phyloP scores from a whole-genome alignment of 2,888 invertebrate genomes.

The Lasioglossum leucozonium region DNA sequence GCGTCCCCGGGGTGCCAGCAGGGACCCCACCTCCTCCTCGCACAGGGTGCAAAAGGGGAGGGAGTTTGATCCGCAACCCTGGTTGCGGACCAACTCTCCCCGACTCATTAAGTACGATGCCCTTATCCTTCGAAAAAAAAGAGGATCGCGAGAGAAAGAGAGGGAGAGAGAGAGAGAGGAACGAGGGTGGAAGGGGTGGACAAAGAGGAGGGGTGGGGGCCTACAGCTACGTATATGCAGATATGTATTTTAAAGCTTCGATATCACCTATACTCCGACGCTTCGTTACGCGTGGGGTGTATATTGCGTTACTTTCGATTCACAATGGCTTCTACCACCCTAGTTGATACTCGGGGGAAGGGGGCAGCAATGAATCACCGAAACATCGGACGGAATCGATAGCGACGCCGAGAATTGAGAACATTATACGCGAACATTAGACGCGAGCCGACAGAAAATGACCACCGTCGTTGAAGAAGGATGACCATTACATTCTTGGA shows the following conservation, averaged over 20 bases:
- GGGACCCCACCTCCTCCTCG: constrained; percentile 63
- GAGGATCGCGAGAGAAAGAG: constrained; percentile 42
- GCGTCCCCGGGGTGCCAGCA: constrained; percentile 79
- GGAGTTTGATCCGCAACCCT: constrained; percentile 65
- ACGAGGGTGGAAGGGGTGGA: constrained; percentile 21
- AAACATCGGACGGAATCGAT: constrained; percentile 76
- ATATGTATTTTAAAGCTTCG: constrained; percentile 82
- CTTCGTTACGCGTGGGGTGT: constrained; percentile 77
- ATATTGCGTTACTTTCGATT: constrained; percentile 81
- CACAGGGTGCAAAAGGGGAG: constrained; percentile 59
- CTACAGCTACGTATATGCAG: constrained; percentile 76
- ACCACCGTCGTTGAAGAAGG: too few species aligned
- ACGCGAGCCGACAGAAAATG: not conserved
- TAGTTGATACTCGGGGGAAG: constrained; percentile 51
- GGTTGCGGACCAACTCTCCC: constrained; percentile 75
- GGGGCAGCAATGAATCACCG: constrained; percentile 77
- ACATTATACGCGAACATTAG: too few species aligned
- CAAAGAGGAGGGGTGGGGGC: constrained; percentile 48
- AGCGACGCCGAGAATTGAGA: constrained; percentile 65
- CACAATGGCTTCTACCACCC: constrained; percentile 76
- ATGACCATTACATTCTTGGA: not conserved
- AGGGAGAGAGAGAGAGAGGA: constrained; percentile 13
- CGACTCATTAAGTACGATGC: constrained; percentile 82
- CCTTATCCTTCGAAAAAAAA: constrained; percentile 74
- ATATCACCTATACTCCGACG: constrained; percentile 79